phyloP scores from a whole-genome alignment of 2,797 vertebrate species.

The Sciaenops ocellatus region DNA sequence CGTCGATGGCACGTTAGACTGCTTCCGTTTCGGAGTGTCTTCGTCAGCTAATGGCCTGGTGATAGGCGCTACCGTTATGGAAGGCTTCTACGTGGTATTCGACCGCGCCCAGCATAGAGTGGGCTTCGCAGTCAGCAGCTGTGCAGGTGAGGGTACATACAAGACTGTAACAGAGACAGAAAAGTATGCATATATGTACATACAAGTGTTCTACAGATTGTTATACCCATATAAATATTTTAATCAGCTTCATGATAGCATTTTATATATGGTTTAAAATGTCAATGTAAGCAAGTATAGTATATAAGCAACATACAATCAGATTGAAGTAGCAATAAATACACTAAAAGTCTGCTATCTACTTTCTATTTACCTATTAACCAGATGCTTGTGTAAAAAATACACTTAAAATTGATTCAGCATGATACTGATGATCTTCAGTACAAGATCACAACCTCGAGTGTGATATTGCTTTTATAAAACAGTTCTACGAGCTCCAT shows the following conservation, averaged over 20 bases:
- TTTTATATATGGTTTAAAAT: neutral
- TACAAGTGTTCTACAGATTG: too few relatives aligned
- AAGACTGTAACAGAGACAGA: neutral
- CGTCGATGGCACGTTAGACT: slow-evolving; percentile 88
- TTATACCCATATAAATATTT: too few relatives aligned
- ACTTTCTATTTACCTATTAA: neutral
- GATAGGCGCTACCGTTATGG: slow-evolving; percentile 97
- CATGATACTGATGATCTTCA: too few relatives aligned
- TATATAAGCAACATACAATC: neutral
- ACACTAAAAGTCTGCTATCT: neutral
- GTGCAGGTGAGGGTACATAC: slow-evolving; percentile 88
- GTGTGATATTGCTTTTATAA: too few relatives aligned
- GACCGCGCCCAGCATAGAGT: slow-evolving; percentile 90
- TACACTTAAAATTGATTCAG: too few relatives aligned
- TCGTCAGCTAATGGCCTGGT: slow-evolving; percentile 91
- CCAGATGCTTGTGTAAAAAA: neutral
- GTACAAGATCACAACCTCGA: too few relatives aligned
- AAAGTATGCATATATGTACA: neutral
- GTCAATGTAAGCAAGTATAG: neutral
- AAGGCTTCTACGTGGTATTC: slow-evolving; percentile 97
- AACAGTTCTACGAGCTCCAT: too few relatives aligned
- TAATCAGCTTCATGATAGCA: neutral
- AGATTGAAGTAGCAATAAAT: neutral
- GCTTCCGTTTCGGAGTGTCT: slow-evolving; percentile 94
- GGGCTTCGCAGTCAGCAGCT: slow-evolving; percentile 93